A percentile compares a stretch with the other conserved stretches of the same genome.
Conservation (phyloP, 2,113 vertebrate species). For the Xenotilapia caudafasciata region DNA sequence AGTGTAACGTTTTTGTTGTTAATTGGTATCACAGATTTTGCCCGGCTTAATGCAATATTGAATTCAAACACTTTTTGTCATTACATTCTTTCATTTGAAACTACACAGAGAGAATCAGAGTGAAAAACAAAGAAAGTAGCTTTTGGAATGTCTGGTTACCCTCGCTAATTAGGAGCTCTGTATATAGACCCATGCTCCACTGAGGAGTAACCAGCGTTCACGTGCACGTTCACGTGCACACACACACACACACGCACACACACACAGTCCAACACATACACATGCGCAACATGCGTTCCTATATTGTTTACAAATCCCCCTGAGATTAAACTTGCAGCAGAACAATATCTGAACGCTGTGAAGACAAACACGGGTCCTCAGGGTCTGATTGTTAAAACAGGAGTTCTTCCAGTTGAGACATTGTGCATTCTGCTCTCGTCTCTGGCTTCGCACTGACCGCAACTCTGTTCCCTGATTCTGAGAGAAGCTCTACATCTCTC, state of each 20-base stretch:
- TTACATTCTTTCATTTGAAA: not conserved
- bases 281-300: constrained; percentile 28
- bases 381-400: constrained; percentile 65
- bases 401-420: constrained; percentile 57
- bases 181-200: constrained; percentile 53
- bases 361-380: constrained; percentile 56
- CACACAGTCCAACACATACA: not conserved
- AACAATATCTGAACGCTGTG: constrained; percentile 57
- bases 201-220: constrained; percentile 43
- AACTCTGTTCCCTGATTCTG: constrained; percentile 1
- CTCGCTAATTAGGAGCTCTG: constrained; percentile 62
- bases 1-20: not conserved
- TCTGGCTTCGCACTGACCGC: constrained; percentile 33
- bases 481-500: constrained; percentile 20
- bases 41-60: not conserved
- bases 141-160: constrained; percentile 46
- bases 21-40: constrained; percentile 10
- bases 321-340: constrained; percentile 56
- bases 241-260: not conserved
- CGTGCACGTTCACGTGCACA: not conserved
- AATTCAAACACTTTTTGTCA: not conserved
- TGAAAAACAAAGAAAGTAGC: constrained; percentile 37
- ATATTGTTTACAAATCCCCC: constrained; percentile 65
- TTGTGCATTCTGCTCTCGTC: constrained; percentile 43
- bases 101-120: not conserved